Evolutionary conservation across 2,113 vertebrate species (phyloP).

Genomic region (Dissostichus mawsoni): DNA sequence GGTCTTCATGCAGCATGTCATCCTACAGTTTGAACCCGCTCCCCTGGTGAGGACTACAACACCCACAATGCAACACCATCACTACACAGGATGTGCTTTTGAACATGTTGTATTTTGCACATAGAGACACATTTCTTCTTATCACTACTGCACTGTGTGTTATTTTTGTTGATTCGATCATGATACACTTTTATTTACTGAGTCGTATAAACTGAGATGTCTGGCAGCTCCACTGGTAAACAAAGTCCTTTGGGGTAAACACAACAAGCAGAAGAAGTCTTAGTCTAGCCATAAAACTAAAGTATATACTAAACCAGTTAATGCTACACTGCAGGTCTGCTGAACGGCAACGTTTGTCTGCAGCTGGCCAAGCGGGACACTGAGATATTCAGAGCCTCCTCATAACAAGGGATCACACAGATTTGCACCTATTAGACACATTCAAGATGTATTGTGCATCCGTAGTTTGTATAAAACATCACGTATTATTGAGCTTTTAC

Average conservation of each 20-base stretch:
- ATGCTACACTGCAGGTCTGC: conserved; percentile 5
- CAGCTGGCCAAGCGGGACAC: not conserved
- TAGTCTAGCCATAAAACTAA: not conserved
- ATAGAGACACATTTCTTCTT: not conserved
- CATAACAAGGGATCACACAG: conserved; percentile 2
- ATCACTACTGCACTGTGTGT: no score
- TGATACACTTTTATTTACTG: not conserved
- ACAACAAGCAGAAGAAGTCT: not conserved
- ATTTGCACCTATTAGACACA: not conserved
- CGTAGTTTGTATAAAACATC: no score
- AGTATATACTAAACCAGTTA: not conserved
- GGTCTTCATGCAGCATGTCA: conserved; percentile 90
- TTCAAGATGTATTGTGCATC: not conserved
- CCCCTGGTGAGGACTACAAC: conserved; percentile 84
- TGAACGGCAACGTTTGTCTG: not conserved
- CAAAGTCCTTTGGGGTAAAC: not conserved
- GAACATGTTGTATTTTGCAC: no score
- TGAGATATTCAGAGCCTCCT: not conserved
- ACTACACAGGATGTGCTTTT: no score
- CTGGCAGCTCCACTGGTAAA: not conserved
- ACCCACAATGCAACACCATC: not conserved
- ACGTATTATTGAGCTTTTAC: not conserved
- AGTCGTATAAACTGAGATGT: not conserved
- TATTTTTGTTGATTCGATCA: not conserved
- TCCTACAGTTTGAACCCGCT: conserved; percentile 91